These are phyloP conservation scores for Rhynchotus rufescens DNA, from an alignment of 2,797 vertebrate species.

Conservation along the genomic window DNA sequence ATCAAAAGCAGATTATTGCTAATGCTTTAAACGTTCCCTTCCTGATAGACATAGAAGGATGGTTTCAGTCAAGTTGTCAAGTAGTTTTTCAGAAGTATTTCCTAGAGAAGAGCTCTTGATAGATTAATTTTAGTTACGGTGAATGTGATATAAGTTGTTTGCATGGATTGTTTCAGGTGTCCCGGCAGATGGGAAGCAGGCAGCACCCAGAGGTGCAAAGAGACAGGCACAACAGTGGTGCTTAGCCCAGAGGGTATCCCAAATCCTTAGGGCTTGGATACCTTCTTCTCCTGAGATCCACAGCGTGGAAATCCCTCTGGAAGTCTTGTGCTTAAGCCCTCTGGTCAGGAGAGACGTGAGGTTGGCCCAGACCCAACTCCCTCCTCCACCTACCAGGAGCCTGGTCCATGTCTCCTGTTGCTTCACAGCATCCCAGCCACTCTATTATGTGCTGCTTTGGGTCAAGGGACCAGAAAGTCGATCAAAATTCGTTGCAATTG, in stretches of 20 bases:
- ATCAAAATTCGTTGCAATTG: background rate
- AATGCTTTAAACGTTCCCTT: background rate
- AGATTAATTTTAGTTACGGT: background rate
- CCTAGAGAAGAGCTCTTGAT: background rate
- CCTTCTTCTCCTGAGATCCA: background rate
- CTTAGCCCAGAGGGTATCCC: background rate
- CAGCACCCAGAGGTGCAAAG: background rate
- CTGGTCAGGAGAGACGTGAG: too few species aligned
- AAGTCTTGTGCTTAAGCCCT: background rate
- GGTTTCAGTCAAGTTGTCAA: background rate
- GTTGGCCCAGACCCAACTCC: too few species aligned
- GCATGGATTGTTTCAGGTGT: background rate
- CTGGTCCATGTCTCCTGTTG: background rate
- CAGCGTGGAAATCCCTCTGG: background rate
- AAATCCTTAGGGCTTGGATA: background rate
- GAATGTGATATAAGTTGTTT: background rate
- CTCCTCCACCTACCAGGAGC: too few species aligned
- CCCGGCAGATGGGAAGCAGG: background rate
- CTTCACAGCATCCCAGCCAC: background rate
- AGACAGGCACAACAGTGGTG: rapidly evolving
- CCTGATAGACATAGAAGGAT: background rate
- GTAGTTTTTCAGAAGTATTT: background rate
- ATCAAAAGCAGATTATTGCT: background rate
- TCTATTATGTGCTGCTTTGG: background rate
- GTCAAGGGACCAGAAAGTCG: background rate